A percentile compares a stretch with the other conserved stretches of the same genome.
Evolutionary conservation across 2,113 vertebrate species (phyloP).

Genomic region (Gnathonemus longibarbis): DNA sequence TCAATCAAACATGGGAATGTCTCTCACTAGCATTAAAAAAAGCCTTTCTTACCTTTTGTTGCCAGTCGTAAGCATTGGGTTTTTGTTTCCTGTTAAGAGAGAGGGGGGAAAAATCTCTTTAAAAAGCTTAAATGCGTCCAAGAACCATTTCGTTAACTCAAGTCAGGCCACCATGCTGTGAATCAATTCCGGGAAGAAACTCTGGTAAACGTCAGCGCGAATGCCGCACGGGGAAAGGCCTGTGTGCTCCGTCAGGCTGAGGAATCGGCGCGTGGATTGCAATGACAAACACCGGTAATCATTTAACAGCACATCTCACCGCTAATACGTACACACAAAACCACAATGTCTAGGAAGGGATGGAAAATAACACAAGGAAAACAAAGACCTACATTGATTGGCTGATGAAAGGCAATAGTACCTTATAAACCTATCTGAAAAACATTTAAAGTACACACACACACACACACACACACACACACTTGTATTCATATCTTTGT

Average conservation of each 20-base stretch:
- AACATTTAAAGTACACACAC: background rate
- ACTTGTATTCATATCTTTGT: background rate
- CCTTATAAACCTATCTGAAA: background rate
- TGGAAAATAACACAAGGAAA: background rate
- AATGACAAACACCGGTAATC: background rate
- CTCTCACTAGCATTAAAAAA: constrained; percentile 7
- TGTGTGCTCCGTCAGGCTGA: background rate
- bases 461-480: background rate
- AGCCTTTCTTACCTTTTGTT: constrained; percentile 82
- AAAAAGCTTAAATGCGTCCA: background rate
- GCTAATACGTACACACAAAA: background rate
- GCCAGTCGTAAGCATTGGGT: constrained; percentile 95
- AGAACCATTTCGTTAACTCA: background rate
- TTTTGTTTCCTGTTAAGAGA: constrained; percentile 82
- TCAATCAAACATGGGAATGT: constrained; percentile 22
- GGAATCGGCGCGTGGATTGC: background rate
- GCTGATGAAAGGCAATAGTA: background rate
- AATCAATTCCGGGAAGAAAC: background rate
- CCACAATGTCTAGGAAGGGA: background rate
- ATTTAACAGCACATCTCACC: background rate
- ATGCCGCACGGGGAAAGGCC: background rate
- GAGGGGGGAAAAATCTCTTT: constrained; percentile 36
- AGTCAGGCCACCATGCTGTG: constrained; percentile 10
- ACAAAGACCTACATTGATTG: background rate
- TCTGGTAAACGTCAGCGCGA: background rate